Evolutionary conservation across 2,888 invertebrate genomes (phyloP), one percentile per base, ranked within the genome.

Genomic region (Colletes collaris): DNA sequence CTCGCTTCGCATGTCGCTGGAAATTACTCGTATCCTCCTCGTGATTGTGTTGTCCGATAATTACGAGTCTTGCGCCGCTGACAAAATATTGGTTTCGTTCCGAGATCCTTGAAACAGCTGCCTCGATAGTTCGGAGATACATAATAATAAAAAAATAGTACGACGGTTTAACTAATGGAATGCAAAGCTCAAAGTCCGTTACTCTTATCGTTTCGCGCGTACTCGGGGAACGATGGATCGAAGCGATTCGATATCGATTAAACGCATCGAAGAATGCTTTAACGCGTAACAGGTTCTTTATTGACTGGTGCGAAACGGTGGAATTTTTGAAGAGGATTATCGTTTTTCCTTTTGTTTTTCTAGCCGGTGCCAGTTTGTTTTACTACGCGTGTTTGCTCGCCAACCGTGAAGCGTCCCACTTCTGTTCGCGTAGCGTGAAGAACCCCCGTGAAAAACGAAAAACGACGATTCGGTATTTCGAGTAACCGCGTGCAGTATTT

Each of bases 261-360:
- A 13, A 27, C 16, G 49, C 13, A 11, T 11, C 6, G 13, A 13
- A 16, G 5, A 50, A 16, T 37, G 63, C 4, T 35, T 37, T n/a
- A 35, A 35, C 8, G 49, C n/a, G 35, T 50, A 11, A 49, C 35
- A 16, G 8, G 4, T 37, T 63, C 5, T 4, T 10, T n/a, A 52
- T 35, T n/a, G 63, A n/a, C 13, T n/a, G 50, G 3, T 44, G n/a
- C 44, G 27, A 13, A 60, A n/a, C 59, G 8, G 19, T 13, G 50
- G 35, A 52, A 60, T 27, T 10, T 52, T 27, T 27, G 52, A 52
- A 60, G 19, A 59, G 50, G 6, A 59, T 37, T 59, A 37, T 65
- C 11, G 11, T 27, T 44, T n/a, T 44, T 55, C 2, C 8, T 27
- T 19, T 8, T 3, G 10, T 16, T 44, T 44, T 44, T n/a, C n/a